Percentiles rank a stretch among this genome's conserved stretches.
phyloP scores from a whole-genome alignment of 2,797 vertebrate genomes.

The Chromobotia macracanthus region DNA sequence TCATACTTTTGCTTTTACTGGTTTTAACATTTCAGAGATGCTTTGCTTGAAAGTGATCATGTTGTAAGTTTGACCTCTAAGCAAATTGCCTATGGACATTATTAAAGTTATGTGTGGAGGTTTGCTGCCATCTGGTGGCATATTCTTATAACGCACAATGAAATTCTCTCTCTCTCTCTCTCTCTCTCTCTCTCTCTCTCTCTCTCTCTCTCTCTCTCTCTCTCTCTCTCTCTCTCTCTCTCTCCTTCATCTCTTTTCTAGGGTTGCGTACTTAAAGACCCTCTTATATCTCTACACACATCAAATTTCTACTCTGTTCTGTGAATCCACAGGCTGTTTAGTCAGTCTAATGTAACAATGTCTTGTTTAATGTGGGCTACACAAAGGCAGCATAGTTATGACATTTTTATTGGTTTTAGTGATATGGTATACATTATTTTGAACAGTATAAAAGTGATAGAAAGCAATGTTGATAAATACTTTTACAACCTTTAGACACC shows the following conservation, averaged over 20 bases:
- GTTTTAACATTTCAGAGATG: no score
- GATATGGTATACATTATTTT: constrained; percentile 33
- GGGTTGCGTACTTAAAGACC: background rate
- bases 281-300: background rate
- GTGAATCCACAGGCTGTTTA: constrained; percentile 32
- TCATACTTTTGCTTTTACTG: no score
- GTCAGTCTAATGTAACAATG: constrained; percentile 13
- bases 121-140: background rate
- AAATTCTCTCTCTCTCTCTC: no score
- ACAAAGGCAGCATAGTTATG: constrained; percentile 57
- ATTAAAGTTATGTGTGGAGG: background rate
- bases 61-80: no score
- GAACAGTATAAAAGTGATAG: constrained; percentile 50
- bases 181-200: no score
- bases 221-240: no score
- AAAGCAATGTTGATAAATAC: constrained; percentile 30
- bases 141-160: background rate
- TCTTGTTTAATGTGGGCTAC: constrained; percentile 41
- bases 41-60: no score
- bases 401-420: background rate
- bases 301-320: background rate
- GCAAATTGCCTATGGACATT: no score
- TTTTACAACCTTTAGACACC: constrained; percentile 51
- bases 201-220: no score
- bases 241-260: background rate